Conservation (phyloP, 2,113 vertebrate species). For the Baryphthengus martii region DNA sequence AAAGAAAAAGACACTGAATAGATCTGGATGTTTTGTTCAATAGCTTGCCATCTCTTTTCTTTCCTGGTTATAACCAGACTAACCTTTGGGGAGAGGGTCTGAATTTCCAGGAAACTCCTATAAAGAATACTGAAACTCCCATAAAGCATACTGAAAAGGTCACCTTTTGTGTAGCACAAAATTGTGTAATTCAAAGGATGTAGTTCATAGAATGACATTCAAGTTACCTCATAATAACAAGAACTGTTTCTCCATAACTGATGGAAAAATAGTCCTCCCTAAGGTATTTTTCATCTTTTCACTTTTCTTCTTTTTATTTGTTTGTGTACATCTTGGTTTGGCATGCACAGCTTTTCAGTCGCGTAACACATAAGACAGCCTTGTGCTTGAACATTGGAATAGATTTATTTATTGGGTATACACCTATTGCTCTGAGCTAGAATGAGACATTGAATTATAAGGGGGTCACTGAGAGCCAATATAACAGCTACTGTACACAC, state of each 20-base stretch:
- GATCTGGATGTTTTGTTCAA: not conserved
- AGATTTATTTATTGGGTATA: not conserved
- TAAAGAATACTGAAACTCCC: conserved; percentile 1
- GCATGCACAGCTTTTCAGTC: not conserved
- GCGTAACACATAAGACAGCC: fast-evolving
- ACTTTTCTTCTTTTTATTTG: not conserved
- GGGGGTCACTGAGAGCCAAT: not conserved
- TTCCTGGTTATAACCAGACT: conserved; percentile 41
- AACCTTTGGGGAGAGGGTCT: conserved; percentile 39
- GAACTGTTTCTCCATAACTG: not conserved
- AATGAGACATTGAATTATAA: not conserved
- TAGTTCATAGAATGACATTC: not conserved
- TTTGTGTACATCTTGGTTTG: not conserved
- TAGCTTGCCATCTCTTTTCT: not conserved
- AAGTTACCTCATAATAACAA: not conserved
- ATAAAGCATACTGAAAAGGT: conserved; percentile 59
- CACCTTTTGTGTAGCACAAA: conserved; percentile 20
- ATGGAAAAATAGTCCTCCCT: not conserved
- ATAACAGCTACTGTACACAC: not conserved
- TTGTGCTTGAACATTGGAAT: not conserved
- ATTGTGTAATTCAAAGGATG: conserved; percentile 21
- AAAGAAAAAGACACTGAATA: not conserved
- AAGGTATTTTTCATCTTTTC: not conserved
- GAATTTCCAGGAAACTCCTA: not conserved
- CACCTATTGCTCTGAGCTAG: not conserved